Conservation (phyloP, 2,113 vertebrate genomes). For the Illadopsis cleaveri region DNA sequence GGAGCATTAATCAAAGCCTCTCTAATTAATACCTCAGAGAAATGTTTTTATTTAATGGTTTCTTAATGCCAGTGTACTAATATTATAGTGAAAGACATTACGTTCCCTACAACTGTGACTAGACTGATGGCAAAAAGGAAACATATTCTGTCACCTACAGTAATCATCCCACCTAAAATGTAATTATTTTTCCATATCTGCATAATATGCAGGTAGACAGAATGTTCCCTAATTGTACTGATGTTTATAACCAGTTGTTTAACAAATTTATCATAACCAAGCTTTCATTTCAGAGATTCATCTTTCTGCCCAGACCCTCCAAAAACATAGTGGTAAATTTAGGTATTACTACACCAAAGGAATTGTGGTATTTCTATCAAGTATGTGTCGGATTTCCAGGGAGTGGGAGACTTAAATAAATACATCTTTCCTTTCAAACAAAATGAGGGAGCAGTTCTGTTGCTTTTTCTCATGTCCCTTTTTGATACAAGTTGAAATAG, state of each 20-base stretch:
- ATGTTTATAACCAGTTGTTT: slow-evolving; percentile 33
- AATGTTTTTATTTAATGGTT: slow-evolving; percentile 49
- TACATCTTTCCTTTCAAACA: neutral
- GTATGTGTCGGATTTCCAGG: neutral
- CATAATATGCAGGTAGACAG: slow-evolving; percentile 36
- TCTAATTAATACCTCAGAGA: slow-evolving; percentile 69
- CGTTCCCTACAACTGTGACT: slow-evolving; percentile 34
- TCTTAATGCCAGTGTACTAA: slow-evolving; percentile 44
- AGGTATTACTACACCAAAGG: neutral
- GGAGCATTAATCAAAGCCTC: slow-evolving; percentile 42
- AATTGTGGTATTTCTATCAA: neutral
- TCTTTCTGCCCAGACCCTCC: neutral
- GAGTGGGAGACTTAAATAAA: neutral
- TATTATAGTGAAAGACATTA: slow-evolving; percentile 57
- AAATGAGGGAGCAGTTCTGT: neutral
- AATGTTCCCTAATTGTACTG: slow-evolving; percentile 1
- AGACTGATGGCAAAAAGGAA: slow-evolving; percentile 28
- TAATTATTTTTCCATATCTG: slow-evolving; percentile 47
- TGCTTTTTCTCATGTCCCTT: neutral
- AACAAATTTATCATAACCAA: neutral
- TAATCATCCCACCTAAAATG: slow-evolving; percentile 27
- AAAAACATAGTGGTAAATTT: neutral
- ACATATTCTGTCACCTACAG: slow-evolving; percentile 1
- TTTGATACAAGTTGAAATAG: neutral
- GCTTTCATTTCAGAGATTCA: neutral